phyloP scores from a whole-genome alignment of 1,140 invertebrate species.

The Sipha flava region DNA sequence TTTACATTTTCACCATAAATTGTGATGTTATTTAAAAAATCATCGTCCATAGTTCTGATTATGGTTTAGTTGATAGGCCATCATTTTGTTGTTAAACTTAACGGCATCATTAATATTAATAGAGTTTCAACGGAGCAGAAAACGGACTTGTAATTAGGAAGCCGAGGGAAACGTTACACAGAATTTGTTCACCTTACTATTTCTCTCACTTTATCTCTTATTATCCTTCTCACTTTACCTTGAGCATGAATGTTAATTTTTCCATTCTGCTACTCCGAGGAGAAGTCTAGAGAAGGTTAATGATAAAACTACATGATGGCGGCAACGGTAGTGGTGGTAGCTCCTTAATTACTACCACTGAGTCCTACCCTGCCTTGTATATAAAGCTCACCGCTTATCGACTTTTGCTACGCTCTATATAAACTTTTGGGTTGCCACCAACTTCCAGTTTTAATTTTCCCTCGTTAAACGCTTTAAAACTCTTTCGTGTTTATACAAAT shows the following conservation, averaged over 20 bases:
- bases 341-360: background rate
- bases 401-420: background rate
- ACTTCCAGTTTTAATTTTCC: conserved; percentile 20
- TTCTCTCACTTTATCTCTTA: background rate
- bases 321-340: background rate
- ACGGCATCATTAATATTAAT: conserved; percentile 25
- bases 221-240: background rate
- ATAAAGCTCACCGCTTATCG: conserved; percentile 12
- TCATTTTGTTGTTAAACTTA: conserved; percentile 4
- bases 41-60: background rate
- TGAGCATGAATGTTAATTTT: conserved; percentile 12
- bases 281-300: conserved; percentile 23
- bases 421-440: background rate
- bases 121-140: conserved; percentile 1
- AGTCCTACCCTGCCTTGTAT: background rate
- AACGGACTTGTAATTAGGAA: conserved; percentile 22
- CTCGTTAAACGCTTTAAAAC: conserved; percentile 23
- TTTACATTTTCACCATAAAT: background rate
- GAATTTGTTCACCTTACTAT: background rate
- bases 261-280: conserved; percentile 3
- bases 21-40: background rate
- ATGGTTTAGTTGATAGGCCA: background rate
- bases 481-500: background rate
- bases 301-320: conserved; percentile 25
- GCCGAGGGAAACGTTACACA: background rate